phyloP scores from a whole-genome alignment of 2,797 vertebrate species.

The Epinephelus coioides region DNA sequence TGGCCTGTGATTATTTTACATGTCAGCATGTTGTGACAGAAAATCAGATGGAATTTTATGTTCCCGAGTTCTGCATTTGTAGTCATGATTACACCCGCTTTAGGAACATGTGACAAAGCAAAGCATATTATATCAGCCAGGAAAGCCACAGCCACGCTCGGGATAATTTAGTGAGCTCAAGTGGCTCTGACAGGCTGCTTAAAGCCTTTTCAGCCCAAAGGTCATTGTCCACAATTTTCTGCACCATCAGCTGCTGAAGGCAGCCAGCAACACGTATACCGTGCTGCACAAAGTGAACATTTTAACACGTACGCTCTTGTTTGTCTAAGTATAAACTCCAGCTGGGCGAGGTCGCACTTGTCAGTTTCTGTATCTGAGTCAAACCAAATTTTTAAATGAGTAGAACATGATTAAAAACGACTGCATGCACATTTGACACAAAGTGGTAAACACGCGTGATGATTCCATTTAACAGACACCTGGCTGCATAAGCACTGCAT shows the following conservation, averaged over 20 bases:
- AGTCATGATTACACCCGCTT: slow-evolving; percentile 26
- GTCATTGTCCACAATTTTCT: slow-evolving; percentile 64
- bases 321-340: background rate
- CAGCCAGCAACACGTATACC: background rate
- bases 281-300: slow-evolving; percentile 7
- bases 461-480: slow-evolving; percentile 29
- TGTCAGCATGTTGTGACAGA: slow-evolving; percentile 65
- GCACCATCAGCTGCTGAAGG: slow-evolving; percentile 52
- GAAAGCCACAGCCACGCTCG: slow-evolving; percentile 26
- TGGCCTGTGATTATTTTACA: slow-evolving; percentile 71
- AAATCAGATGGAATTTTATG: slow-evolving; percentile 53
- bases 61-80: slow-evolving; percentile 38
- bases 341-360: background rate
- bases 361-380: background rate
- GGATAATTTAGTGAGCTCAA: slow-evolving; percentile 53
- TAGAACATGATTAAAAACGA: slow-evolving; percentile 31
- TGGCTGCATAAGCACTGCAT: background rate
- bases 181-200: slow-evolving; percentile 53
- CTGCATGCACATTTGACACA: slow-evolving; percentile 35
- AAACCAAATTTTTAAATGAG: background rate
- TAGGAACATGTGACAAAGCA: slow-evolving; percentile 56
- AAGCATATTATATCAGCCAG: slow-evolving; percentile 53
- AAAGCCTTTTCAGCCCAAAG: slow-evolving; percentile 51
- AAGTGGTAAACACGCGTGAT: slow-evolving; percentile 26
- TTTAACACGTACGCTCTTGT: background rate